These are phyloP conservation scores for Lycia hirtaria DNA, from an alignment of 2,888 invertebrate species.

Conservation along the genomic window DNA sequence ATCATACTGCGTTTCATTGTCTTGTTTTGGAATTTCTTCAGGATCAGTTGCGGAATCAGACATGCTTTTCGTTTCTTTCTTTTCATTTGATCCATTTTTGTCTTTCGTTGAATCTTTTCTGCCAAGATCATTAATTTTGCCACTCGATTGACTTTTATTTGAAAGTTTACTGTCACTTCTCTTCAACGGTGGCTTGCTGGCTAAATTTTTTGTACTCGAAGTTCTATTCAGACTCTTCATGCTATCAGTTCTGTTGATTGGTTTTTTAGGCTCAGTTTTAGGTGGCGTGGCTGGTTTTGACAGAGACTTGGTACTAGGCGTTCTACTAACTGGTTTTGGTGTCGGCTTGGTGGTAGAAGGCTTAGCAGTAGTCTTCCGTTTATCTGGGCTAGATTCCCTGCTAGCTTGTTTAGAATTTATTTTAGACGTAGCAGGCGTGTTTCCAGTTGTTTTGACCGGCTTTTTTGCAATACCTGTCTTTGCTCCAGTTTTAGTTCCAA, in stretches of 20 bases:
- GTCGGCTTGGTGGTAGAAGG: slow-evolving; percentile 42
- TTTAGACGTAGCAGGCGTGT: slow-evolving; percentile 73
- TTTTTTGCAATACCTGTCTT: slow-evolving; percentile 65
- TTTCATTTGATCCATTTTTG: slow-evolving; percentile 42
- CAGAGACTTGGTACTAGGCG: slow-evolving; percentile 61
- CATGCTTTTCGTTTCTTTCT: slow-evolving; percentile 41
- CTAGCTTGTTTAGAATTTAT: slow-evolving; percentile 75
- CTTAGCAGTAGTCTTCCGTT: slow-evolving; percentile 59
- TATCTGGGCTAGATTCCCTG: slow-evolving; percentile 77
- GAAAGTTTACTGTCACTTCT: slow-evolving; percentile 66
- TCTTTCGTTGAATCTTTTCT: slow-evolving; percentile 54
- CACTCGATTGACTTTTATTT: slow-evolving; percentile 62
- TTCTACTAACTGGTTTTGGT: slow-evolving; percentile 61
- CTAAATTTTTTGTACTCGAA: slow-evolving; percentile 72
- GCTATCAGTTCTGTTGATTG: slow-evolving; percentile 73
- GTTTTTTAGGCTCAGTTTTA: slow-evolving; percentile 70
- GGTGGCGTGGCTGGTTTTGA: slow-evolving; percentile 59
- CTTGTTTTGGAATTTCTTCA: slow-evolving; percentile 69
- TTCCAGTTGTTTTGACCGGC: slow-evolving; percentile 66
- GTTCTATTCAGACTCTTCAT: slow-evolving; percentile 73
- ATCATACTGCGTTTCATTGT: slow-evolving; percentile 80
- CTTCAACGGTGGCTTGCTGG: slow-evolving; percentile 71
- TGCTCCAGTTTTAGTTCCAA: slow-evolving; percentile 62
- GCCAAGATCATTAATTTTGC: slow-evolving; percentile 66
- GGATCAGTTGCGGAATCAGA: slow-evolving; percentile 53